Conservation (phyloP, 2,797 vertebrate genomes). For the Cryptoprocta ferox region DNA sequence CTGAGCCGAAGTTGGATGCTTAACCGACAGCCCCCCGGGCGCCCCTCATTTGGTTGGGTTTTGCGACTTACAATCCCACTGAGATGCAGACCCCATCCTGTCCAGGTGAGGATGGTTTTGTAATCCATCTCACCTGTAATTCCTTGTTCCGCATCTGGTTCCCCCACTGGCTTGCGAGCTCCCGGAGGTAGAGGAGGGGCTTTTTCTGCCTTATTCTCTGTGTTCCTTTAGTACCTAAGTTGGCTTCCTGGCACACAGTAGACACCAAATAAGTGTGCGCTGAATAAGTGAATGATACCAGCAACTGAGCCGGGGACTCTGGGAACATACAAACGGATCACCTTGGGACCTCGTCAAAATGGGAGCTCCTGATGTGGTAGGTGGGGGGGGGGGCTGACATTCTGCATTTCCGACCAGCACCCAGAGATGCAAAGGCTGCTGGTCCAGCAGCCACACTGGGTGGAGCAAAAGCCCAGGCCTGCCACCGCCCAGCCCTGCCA, state of each 20-base stretch:
- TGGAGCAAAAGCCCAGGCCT: neutral
- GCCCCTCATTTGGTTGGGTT: neutral
- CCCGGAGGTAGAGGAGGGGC: accelerated
- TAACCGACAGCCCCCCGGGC: too few species aligned
- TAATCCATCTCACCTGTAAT: accelerated
- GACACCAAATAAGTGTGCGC: neutral
- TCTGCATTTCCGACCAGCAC: neutral
- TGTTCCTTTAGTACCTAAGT: neutral
- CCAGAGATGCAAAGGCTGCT: accelerated
- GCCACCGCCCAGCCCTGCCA: neutral
- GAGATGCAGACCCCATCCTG: neutral
- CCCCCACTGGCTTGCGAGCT: neutral
- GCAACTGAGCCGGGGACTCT: too few species aligned
- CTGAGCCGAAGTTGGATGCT: too few species aligned
- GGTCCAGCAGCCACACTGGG: neutral
- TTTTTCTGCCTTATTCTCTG: neutral
- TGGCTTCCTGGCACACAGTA: neutral
- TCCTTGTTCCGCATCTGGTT: neutral
- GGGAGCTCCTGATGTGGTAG: neutral
- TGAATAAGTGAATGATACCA: neutral
- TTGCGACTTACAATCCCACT: neutral
- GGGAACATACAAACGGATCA: accelerated
- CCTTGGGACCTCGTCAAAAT: neutral
- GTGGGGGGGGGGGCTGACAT: neutral
- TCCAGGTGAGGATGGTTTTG: neutral